Base-by-base conservation (phyloP, 2,113 vertebrate species). In the Bos taurus region DNA sequence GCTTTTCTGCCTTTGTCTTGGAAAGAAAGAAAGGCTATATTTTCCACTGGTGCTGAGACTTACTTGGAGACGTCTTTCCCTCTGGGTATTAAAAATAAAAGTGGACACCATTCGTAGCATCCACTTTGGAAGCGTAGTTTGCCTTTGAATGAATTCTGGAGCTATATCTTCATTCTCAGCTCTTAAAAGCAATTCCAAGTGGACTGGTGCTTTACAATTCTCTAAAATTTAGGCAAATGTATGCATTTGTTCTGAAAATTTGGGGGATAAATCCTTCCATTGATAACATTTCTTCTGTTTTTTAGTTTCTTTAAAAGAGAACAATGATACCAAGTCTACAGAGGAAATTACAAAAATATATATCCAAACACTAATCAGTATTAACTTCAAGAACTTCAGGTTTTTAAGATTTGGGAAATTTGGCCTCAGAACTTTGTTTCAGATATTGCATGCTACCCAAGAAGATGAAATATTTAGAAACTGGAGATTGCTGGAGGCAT, bases 391-490 rank as follows among this genome's bases (percentile, higher is more conserved):
- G 80, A 85, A 13, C 67, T 88, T 52, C 28, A 91, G 54, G 14
- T 94, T 97, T 94, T 93, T 93, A 94, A 96, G 46, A 96, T 50
- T 60, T 97, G 60, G 43, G 74, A 96, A 98, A 97, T 94, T 88
- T 94, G 77, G 23, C 59, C 94, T 33, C 67, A 97, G 30, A 88
- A 59, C 43, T 62, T 98, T 7, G 89, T 85, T 97, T 96, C 80
- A 85, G 23, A 86, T 95, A 96, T 81, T 96, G 25, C 2, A 2
- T 85, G 5, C 88, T 95, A 93, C 90, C 48, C 84, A 93, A 50
- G 59, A 97, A 83, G 82, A 81, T 96, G 46, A 56, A 98, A 97
- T 97, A 96, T 88, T 92, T 91, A 97, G 93, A 96, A 97, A 21
- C 26, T 90, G 82, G 74, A 98, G 89, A 97, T 98, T 98, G 36